Conservation (phyloP, 1,140 invertebrate species). For the Acromyrmex heyeri region DNA sequence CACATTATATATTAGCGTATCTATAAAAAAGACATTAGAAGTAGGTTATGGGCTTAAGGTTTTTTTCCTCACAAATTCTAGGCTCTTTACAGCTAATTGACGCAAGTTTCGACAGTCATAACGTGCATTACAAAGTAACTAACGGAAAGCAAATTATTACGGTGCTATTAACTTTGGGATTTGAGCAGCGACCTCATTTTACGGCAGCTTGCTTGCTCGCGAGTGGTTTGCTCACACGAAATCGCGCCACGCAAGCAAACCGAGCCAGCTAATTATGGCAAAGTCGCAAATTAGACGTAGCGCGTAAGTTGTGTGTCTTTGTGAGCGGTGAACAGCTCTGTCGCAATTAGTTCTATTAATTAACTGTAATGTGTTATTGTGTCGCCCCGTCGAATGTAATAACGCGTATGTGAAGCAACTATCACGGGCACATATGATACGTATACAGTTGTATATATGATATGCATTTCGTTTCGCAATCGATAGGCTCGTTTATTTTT, state of each 20-base stretch:
- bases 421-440: slow-evolving; percentile 14
- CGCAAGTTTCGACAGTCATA: not conserved
- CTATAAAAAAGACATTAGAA: not conserved
- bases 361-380: slow-evolving; percentile 12
- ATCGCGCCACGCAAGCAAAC: slow-evolving; percentile 7
- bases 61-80: not conserved
- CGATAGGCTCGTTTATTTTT: slow-evolving; percentile 48
- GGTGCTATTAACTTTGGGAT: slow-evolving; percentile 28
- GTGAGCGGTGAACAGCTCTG: not conserved
- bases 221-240: slow-evolving; percentile 25
- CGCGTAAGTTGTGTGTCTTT: not conserved
- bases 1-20: too few relatives aligned
- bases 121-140: not conserved
- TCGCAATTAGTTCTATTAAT: slow-evolving; percentile 51
- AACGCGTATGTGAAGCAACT: not conserved
- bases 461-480: slow-evolving; percentile 58
- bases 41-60: not conserved
- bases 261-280: slow-evolving; percentile 21
- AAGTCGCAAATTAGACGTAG: slow-evolving; percentile 43
- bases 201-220: not conserved
- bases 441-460: not conserved
- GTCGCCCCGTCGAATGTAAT: not conserved
- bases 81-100: not conserved
- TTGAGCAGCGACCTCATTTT: slow-evolving; percentile 18
- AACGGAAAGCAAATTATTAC: slow-evolving; percentile 17